Evolutionary conservation across 2,797 vertebrate genomes (phyloP), one percentile per base, ranked within the genome.

Genomic region (Dendrocincla fuliginosa): DNA sequence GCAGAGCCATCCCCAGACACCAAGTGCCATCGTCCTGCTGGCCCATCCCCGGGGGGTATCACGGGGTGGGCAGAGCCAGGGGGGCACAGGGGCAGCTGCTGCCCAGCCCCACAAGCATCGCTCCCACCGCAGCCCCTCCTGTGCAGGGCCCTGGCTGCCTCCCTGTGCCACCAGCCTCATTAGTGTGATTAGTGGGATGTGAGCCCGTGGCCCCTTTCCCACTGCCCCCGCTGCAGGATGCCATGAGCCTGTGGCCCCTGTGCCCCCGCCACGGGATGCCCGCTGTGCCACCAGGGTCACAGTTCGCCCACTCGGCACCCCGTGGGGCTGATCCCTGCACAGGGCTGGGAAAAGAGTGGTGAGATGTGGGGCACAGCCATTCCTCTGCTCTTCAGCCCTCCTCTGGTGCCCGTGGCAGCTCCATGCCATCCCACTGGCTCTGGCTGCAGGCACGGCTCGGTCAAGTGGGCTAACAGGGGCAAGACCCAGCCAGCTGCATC

Each of bases 401-500:
- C 68, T 22, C 37, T 3, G 55, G 8, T 6, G n/a, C 46, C 25
- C 1, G 0, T 0, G 2, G 57, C 39, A 11, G 41, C 42, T 37
- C 15, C 18, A 2, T 17, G 52, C 17, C 35, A 57, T 42, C 37
- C 1, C 5, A 0, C 4, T 0, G 0, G 37, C 67, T 39, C 56
- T 8, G 37, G 50, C 19, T 2, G 41, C 25, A 3, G 46, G 41
- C 64, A 73, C 57, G 44, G 74, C 69, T 65, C 42, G 19, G 37
- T 35, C 13, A 0, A 0, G 0, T 5, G 46, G 60, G 60, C 52
- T 35, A 4, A 64, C 0, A 1, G 47, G 16, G 33, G 9, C 9
- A 6, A 52, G 39, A 68, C n/a, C 46, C 37, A 57, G 44, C 64
- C 14, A 5, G 59, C 18, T 61, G 59, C 37, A 41, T 30, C 59